Evolutionary conservation across 2,888 invertebrate species (phyloP).

Genomic region (Salpingus planirostris): DNA sequence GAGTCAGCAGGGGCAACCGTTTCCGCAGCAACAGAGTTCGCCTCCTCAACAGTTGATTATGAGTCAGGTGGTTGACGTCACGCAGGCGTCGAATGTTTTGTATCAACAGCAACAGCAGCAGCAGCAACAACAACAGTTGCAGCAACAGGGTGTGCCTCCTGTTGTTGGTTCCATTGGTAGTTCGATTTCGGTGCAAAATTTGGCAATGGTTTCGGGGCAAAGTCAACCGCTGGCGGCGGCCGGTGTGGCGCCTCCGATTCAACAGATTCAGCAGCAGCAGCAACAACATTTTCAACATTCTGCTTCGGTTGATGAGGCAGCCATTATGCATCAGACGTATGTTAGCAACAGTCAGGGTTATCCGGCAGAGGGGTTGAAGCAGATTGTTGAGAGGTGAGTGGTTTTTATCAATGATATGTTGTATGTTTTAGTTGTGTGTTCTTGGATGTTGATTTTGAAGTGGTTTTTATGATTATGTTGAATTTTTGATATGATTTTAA

Average conservation of each 20-base stretch:
- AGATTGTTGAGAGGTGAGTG: conserved; percentile 33
- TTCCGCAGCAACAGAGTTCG: conserved; percentile 9
- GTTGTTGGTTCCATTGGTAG: conserved; percentile 16
- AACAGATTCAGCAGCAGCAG: conserved; percentile 1
- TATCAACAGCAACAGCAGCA: not conserved
- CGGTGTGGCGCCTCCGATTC: not conserved
- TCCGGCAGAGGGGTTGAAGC: conserved; percentile 37
- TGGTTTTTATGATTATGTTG: too few species aligned
- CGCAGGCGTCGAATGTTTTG: conserved; percentile 5
- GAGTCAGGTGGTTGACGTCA: conserved; percentile 7
- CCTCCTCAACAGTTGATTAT: conserved; percentile 6
- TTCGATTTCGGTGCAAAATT: conserved; percentile 28
- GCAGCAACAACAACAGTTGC: conserved; percentile 9
- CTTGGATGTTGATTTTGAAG: too few species aligned
- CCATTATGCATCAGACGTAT: conserved; percentile 15
- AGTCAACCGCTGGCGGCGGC: conserved; percentile 10
- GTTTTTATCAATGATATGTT: too few species aligned
- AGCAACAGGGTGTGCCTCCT: conserved; percentile 20
- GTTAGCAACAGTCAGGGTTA: conserved; percentile 20
- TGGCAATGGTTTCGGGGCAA: conserved; percentile 17
- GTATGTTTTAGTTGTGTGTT: too few species aligned
- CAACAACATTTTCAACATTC: conserved; percentile 23
- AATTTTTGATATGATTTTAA: too few species aligned
- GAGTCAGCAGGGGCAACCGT: conserved; percentile 5
- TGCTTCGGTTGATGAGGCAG: conserved; percentile 27